These are phyloP conservation scores for Dascillus cervinus DNA, from an alignment of 2,888 invertebrate genomes.

Conservation along the genomic window DNA sequence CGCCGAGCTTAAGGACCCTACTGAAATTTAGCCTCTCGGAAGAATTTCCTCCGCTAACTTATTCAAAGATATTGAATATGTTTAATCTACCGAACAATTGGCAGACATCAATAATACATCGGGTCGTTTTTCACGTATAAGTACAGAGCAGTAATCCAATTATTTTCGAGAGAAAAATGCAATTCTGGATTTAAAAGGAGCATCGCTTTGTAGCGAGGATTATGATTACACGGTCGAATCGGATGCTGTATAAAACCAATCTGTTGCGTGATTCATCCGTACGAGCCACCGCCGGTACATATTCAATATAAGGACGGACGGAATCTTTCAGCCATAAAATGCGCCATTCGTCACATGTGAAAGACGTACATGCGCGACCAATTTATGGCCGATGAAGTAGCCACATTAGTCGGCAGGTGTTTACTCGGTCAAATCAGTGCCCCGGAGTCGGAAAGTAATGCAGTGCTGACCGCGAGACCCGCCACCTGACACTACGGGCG, in stretches of 20 bases:
- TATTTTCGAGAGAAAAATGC: conserved; percentile 16
- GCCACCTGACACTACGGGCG: conserved; percentile 33
- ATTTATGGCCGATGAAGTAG: conserved; percentile 12
- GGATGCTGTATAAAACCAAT: conserved; percentile 27
- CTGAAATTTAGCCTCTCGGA: conserved; percentile 29
- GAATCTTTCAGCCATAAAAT: conserved; percentile 6
- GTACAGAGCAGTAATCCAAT: conserved; percentile 16
- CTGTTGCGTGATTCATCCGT: conserved; percentile 31
- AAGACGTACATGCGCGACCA: conserved; percentile 3
- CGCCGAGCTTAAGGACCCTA: conserved; percentile 21
- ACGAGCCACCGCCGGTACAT: conserved; percentile 1
- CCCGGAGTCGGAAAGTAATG: conserved; percentile 35
- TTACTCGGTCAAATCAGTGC: conserved; percentile 37
- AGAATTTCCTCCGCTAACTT: conserved; percentile 29
- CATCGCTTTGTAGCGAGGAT: conserved; percentile 24
- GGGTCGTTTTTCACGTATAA: conserved; percentile 11
- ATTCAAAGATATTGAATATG: conserved; percentile 32
- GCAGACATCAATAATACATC: conserved; percentile 22
- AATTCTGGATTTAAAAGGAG: conserved; percentile 13
- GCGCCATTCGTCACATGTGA: conserved; percentile 2
- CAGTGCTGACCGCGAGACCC: conserved; percentile 35
- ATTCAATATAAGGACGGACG: neutral
- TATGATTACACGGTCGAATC: conserved; percentile 30
- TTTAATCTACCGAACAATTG: conserved; percentile 38
- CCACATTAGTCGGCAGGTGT: conserved; percentile 33